Conservation (phyloP, 2,797 vertebrate species). For the Sebastes minor region DNA sequence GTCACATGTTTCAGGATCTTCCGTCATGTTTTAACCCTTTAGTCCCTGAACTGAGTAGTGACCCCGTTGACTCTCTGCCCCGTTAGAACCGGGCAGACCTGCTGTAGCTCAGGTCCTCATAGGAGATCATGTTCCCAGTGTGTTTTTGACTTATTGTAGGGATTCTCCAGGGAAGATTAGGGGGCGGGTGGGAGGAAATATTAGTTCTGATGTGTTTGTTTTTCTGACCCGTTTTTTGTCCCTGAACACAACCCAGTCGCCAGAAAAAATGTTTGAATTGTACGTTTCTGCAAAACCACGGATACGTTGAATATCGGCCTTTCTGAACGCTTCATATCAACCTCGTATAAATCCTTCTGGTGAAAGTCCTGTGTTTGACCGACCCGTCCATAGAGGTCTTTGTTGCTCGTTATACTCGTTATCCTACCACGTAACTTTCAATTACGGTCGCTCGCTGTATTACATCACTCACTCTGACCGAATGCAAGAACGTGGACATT, state of each 20-base stretch:
- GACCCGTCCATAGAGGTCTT: too few relatives aligned
- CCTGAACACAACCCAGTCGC: neutral
- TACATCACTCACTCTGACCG: too few relatives aligned
- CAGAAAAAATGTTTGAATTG: neutral
- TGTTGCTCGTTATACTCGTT: too few relatives aligned
- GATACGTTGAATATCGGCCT: too few relatives aligned
- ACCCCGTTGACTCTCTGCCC: slow-evolving; percentile 23
- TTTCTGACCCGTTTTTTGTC: neutral
- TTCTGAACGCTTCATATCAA: too few relatives aligned
- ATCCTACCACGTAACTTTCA: too few relatives aligned
- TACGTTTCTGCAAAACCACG: too few relatives aligned
- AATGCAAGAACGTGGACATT: too few relatives aligned
- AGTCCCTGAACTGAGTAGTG: neutral
- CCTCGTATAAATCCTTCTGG: neutral
- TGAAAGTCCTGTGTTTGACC: neutral
- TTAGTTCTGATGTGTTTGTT: slow-evolving; percentile 28
- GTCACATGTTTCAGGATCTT: neutral
- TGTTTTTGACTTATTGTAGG: slow-evolving; percentile 51
- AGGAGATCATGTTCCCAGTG: slow-evolving; percentile 16
- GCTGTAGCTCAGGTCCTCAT: slow-evolving; percentile 25
- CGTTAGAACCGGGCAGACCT: slow-evolving; percentile 16
- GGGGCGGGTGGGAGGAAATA: slow-evolving; percentile 9
- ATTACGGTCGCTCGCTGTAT: too few relatives aligned
- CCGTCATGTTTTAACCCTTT: neutral
- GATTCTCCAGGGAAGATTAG: slow-evolving; percentile 10